These are phyloP conservation scores for Mesorhabditis spiculigera DNA, from an alignment of 2,888 invertebrate species.

Conservation along the genomic window DNA sequence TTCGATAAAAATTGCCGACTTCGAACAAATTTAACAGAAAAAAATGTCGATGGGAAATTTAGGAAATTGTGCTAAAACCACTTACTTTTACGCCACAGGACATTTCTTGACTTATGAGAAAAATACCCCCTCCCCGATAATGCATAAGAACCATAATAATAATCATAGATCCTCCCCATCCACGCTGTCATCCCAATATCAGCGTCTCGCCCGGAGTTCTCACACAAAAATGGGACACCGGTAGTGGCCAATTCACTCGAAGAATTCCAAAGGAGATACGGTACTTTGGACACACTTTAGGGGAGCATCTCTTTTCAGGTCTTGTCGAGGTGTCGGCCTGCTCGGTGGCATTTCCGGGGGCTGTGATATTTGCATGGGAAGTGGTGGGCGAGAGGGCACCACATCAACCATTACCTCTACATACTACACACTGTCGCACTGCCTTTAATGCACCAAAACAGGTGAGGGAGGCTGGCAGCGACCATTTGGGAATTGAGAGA, in stretches of 20 bases:
- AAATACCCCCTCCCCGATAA: too few species aligned
- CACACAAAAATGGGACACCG: background rate
- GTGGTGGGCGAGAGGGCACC: background rate
- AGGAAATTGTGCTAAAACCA: too few species aligned
- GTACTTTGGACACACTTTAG: background rate
- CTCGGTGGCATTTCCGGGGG: background rate
- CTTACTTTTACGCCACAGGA: too few species aligned
- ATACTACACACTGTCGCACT: background rate
- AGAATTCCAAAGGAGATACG: background rate
- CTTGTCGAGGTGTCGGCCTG: background rate
- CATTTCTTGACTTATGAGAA: too few species aligned
- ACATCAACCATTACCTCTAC: background rate
- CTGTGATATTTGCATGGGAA: background rate
- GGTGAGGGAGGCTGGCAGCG: background rate
- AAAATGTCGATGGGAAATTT: too few species aligned
- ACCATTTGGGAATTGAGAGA: too few species aligned
- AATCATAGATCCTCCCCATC: background rate
- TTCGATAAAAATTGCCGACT: too few species aligned
- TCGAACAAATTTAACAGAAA: too few species aligned
- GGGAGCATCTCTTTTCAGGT: background rate
- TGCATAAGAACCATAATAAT: too few species aligned
- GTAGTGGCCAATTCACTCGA: background rate
- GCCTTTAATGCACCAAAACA: background rate
- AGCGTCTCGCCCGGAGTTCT: too few species aligned
- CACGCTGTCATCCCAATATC: background rate